Evolutionary conservation across 2,113 vertebrate species (phyloP).

Genomic region (Zeus faber): DNA sequence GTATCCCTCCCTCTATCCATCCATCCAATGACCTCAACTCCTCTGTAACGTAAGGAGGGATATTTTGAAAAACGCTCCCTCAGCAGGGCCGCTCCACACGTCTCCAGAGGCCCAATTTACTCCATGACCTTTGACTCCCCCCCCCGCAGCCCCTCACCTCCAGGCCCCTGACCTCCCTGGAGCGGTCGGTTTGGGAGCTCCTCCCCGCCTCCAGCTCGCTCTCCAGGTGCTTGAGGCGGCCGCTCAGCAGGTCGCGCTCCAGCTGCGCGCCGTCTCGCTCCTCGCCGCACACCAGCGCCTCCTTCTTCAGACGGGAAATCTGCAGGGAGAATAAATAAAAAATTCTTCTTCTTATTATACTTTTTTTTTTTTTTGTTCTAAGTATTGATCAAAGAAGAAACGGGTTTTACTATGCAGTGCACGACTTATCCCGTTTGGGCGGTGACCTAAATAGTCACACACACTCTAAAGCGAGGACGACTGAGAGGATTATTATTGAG

Average conservation of each 20-base stretch:
- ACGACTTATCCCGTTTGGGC: too few species aligned
- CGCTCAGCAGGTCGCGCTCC: conserved; percentile 85
- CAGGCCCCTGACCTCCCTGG: conserved; percentile 78
- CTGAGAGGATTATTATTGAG: too few species aligned
- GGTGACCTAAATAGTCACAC: too few species aligned
- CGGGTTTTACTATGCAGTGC: too few species aligned
- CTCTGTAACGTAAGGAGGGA: too few species aligned
- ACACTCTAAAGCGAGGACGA: too few species aligned
- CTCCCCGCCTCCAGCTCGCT: conserved; percentile 80
- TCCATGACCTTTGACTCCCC: neutral
- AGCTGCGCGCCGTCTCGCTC: conserved; percentile 79
- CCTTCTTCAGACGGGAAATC: conserved; percentile 84
- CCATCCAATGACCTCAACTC: too few species aligned
- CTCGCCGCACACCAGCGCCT: conserved; percentile 80
- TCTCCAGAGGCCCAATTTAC: neutral
- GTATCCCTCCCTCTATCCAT: too few species aligned
- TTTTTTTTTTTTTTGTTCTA: neutral
- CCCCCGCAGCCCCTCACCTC: conserved; percentile 75
- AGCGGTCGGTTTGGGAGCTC: conserved; percentile 81
- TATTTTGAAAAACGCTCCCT: too few species aligned
- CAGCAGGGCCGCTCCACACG: too few species aligned
- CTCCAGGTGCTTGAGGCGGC: conserved; percentile 84
- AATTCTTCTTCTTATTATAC: neutral
- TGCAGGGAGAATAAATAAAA: conserved; percentile 36
- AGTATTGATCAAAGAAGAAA: neutral